phyloP scores from a whole-genome alignment of 2,888 invertebrate genomes.

The Crematogaster levior region DNA sequence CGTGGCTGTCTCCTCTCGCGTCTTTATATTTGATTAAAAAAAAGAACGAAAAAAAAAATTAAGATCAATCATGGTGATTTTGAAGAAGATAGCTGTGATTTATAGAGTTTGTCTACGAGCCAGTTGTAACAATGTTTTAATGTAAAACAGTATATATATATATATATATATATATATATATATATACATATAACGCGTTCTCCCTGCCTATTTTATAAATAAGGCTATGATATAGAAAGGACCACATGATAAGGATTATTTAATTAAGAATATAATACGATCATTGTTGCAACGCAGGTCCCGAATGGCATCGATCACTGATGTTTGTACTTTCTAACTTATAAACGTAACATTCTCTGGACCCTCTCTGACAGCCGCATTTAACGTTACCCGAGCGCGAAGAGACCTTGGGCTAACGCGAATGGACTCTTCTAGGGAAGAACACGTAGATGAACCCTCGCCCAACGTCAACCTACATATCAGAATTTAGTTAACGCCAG shows the following conservation, averaged over 20 bases:
- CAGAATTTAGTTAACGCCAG: constrained; percentile 72
- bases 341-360: neutral
- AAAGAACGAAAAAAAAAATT: neutral
- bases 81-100: neutral
- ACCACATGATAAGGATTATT: constrained; percentile 41
- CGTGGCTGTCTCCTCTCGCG: constrained; percentile 16
- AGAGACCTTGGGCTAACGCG: constrained; percentile 32
- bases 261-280: constrained; percentile 32
- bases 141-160: neutral
- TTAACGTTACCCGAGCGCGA: neutral
- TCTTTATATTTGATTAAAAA: neutral
- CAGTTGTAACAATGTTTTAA: constrained; percentile 11
- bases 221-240: constrained; percentile 29
- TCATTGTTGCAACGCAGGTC: constrained; percentile 40
- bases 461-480: constrained; percentile 80
- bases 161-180: too few relatives aligned
- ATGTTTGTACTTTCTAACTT: neutral
- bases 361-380: neutral
- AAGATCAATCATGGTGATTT: neutral
- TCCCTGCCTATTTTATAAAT: constrained; percentile 17
- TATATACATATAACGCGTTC: neutral
- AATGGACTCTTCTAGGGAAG: constrained; percentile 59
- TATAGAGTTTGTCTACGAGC: neutral
- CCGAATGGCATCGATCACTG: neutral
- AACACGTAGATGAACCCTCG: constrained; percentile 67